Base-by-base conservation (phyloP, 2,797 vertebrate species). In the Liparis tanakae region DNA sequence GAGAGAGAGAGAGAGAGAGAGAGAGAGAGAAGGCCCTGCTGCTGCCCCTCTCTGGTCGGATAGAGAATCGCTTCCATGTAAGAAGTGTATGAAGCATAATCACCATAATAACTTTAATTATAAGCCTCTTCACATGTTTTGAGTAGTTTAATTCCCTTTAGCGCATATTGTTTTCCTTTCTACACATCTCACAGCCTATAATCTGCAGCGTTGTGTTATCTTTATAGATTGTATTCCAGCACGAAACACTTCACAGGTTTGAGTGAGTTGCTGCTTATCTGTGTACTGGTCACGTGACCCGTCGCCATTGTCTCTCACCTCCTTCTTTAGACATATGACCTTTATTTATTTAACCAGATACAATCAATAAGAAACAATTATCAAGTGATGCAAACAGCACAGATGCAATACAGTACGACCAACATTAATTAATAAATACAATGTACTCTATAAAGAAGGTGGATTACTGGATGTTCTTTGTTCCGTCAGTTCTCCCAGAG, bases 1-100 rank as follows among this genome's bases (percentile, higher is more conserved):
- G 69, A 43, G 39, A 15, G 14, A 17, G 39, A 60, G 20, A 48
- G 46, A 50, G 48, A 10, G 48, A 46, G 44, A 46, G 15, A 46
- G 44, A 15, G 17, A 18, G 44, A 18, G 44, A 6, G 8, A 62
- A 68, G 71, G 48, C 58, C 12, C 20, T 25, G 25, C 30, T 82
- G 74, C 83, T 86, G 89, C 90, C 91, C 70, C 85, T 64, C 44
- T 72, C 70, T 77, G 90, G 89, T 70, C n/a, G 51, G 33, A 33
- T 1, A 12, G 39, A 46, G 73, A 67, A 88, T 4, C 79, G 51
- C 53, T 55, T 18, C 33, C 1, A 25, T n/a, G 10, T 13, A n/a
- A 37, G 12, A 5, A n/a, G 25, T 18, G 2, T 66, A 60, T 1
- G 25, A 20, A 9, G 41, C 17, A 22, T 46, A 34, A 39, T 64